phyloP scores from a whole-genome alignment of 1,140 invertebrate genomes.

The Vollenhovia emeryi region DNA sequence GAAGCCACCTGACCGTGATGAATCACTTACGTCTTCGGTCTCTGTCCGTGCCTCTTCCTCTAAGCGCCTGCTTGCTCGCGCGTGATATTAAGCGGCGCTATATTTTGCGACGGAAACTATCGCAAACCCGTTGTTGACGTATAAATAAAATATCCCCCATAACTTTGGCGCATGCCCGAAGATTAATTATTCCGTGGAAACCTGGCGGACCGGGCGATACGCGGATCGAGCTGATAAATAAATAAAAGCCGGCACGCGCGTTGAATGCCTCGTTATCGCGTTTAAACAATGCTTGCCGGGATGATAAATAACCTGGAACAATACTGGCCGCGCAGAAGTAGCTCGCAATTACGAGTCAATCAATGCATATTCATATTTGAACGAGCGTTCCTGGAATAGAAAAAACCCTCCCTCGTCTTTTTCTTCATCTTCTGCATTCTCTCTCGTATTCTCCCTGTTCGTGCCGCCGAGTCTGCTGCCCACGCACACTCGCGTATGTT shows the following conservation, averaged over 20 bases:
- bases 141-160: conserved; percentile 3
- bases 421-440: conserved; percentile 53
- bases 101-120: conserved; percentile 45
- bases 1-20: conserved; percentile 71
- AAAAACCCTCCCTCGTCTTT: conserved; percentile 62
- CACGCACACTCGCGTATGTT: conserved; percentile 56
- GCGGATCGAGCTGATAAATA: conserved; percentile 63
- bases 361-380: conserved; percentile 76
- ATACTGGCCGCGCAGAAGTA: conserved; percentile 64
- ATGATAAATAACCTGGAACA: conserved; percentile 74
- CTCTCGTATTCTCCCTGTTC: conserved; percentile 49
- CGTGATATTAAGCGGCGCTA: conserved; percentile 53
- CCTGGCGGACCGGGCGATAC: conserved; percentile 21
- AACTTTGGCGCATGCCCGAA: conserved; percentile 14
- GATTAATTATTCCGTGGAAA: conserved; percentile 66
- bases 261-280: conserved; percentile 71
- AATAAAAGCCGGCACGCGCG: conserved; percentile 50
- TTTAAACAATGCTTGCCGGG: conserved; percentile 68
- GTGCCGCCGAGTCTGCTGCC: conserved; percentile 55
- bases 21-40: conserved; percentile 58
- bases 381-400: conserved; percentile 74
- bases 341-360: conserved; percentile 75
- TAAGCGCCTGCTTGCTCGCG: conserved; percentile 8
- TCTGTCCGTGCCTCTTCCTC: conserved; percentile 18
- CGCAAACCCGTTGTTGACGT: conserved; percentile 26